Evolutionary conservation across 2,113 vertebrate species (phyloP).

Genomic region (Proteles cristata): DNA sequence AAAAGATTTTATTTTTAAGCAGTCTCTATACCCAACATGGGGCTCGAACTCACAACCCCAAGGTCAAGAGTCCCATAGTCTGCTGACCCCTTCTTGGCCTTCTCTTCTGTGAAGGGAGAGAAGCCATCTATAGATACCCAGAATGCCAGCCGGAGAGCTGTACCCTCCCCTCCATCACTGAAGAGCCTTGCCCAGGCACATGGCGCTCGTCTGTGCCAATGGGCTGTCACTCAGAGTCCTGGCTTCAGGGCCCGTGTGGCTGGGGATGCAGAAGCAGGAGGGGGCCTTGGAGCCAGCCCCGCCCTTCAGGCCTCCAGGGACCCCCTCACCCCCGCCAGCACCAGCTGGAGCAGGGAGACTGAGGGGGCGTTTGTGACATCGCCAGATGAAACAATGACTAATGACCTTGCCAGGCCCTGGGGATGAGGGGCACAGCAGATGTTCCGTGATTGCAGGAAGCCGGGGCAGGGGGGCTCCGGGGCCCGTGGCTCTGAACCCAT

Average conservation of each 20-base stretch:
- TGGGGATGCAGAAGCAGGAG: neutral
- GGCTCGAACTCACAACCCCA: too few species aligned
- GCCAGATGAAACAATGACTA: neutral
- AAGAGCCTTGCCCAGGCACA: neutral
- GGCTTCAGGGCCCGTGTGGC: neutral
- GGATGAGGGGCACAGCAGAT: neutral
- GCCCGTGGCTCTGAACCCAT: accelerated
- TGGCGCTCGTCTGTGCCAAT: neutral
- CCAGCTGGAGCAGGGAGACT: neutral
- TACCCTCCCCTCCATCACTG: neutral
- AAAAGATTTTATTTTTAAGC: too few species aligned
- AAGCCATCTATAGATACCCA: neutral
- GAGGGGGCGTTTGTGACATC: neutral
- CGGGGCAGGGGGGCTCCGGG: neutral
- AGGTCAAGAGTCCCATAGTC: too few species aligned
- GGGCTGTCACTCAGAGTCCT: neutral
- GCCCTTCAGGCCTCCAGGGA: neutral
- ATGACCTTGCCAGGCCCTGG: neutral
- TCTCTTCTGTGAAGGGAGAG: neutral
- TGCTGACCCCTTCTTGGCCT: too few species aligned
- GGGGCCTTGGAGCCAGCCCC: neutral
- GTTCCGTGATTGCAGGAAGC: neutral
- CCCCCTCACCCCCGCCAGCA: neutral
- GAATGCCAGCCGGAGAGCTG: accelerated
- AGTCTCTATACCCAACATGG: too few species aligned